Conservation (phyloP, 2,888 invertebrate species). For the Ectemnius cavifrons region DNA sequence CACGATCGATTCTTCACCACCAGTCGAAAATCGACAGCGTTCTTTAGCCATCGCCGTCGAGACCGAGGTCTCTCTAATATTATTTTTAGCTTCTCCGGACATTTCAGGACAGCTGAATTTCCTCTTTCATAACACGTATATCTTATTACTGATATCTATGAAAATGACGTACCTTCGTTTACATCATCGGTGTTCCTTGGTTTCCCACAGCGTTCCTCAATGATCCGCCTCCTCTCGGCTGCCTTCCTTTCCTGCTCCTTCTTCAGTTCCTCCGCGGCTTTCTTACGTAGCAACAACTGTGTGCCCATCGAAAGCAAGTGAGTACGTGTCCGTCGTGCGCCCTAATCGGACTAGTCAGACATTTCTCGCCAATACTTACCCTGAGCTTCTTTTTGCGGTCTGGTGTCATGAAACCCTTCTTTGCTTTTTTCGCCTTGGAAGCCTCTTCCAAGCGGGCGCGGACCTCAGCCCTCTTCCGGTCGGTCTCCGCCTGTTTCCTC, state of each 20-base stretch:
- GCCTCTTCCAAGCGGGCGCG: slow-evolving; percentile 99
- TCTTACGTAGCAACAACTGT: slow-evolving; percentile 99
- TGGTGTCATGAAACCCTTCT: slow-evolving; percentile 99
- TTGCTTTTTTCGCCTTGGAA: slow-evolving; percentile 98
- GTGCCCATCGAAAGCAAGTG: slow-evolving; percentile 16
- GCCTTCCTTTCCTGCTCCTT: slow-evolving; percentile 99
- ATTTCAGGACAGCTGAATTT: too few species aligned
- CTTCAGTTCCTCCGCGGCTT: slow-evolving; percentile 99
- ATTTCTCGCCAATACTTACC: slow-evolving; percentile 82
- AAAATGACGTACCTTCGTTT: slow-evolving; percentile 88
- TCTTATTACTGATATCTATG: too few species aligned
- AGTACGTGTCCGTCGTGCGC: too few species aligned
- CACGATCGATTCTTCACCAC: too few species aligned
- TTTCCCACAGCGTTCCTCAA: slow-evolving; percentile 96
- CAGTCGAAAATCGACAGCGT: too few species aligned
- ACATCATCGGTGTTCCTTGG: slow-evolving; percentile 94
- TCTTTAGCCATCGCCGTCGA: too few species aligned
- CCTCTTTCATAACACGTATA: too few species aligned
- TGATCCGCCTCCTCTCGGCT: slow-evolving; percentile 97
- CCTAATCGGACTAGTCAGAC: too few species aligned
- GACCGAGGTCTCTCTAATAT: too few species aligned
- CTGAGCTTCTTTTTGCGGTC: slow-evolving; percentile 99
- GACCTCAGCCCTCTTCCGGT: slow-evolving; percentile 99
- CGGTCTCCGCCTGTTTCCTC: slow-evolving; percentile 98
- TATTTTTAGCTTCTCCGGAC: too few species aligned